Conservation (phyloP, 1,140 invertebrate species). For the Pantala flavescens region DNA sequence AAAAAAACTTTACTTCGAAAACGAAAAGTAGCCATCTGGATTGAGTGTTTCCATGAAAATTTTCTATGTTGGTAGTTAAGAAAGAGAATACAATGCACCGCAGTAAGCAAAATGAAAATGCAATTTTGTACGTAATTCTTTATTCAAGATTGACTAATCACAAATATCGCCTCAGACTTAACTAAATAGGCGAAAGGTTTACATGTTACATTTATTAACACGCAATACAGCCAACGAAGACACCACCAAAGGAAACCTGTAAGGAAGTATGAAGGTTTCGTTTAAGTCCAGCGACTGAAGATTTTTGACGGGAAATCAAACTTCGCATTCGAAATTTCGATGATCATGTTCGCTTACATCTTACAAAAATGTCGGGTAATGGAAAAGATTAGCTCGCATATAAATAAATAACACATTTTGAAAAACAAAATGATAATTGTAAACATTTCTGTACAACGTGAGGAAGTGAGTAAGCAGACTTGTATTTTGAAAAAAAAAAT, state of each 20-base stretch:
- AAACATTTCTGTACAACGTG: background rate
- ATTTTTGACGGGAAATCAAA: too few relatives aligned
- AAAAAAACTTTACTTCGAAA: too few relatives aligned
- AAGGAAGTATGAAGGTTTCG: background rate
- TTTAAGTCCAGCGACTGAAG: too few relatives aligned
- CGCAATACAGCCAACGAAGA: background rate
- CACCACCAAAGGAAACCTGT: background rate
- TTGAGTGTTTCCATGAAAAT: too few relatives aligned
- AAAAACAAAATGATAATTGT: background rate
- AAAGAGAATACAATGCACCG: too few relatives aligned
- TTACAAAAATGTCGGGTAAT: background rate
- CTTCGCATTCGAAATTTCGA: background rate
- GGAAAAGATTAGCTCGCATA: background rate
- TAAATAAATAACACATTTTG: conserved; percentile 7
- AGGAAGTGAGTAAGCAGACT: background rate
- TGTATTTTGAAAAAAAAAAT: background rate
- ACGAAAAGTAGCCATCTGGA: too few relatives aligned
- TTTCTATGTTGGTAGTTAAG: too few relatives aligned
- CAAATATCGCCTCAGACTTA: background rate
- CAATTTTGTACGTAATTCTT: background rate
- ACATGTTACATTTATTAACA: conserved; percentile 10
- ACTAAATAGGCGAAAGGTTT: background rate
- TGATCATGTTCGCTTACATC: background rate
- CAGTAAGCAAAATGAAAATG: too few relatives aligned
- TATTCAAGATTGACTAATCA: background rate